These are phyloP conservation scores for Gephyroberyx darwinii DNA, from an alignment of 2,797 vertebrate species.

Conservation along the genomic window DNA sequence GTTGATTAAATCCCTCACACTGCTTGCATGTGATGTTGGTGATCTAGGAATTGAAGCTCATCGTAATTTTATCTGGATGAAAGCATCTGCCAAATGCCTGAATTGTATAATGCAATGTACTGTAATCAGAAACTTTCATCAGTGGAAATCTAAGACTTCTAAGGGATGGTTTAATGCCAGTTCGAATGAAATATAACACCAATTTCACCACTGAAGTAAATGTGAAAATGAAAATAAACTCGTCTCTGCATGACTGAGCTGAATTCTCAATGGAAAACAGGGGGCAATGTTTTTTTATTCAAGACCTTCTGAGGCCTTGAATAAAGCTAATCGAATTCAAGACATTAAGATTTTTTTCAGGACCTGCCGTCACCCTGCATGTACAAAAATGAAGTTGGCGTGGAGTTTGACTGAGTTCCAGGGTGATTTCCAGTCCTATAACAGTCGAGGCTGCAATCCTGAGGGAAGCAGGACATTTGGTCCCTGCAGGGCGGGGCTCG, in stretches of 20 bases:
- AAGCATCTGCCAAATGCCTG: neutral
- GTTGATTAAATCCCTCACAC: too few relatives aligned
- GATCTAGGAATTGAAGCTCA: neutral
- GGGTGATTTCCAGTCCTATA: constrained; percentile 63
- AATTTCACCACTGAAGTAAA: too few relatives aligned
- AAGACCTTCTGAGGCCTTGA: neutral
- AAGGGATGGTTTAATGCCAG: too few relatives aligned
- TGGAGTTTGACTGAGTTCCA: constrained; percentile 61
- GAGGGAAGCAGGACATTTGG: constrained; percentile 47
- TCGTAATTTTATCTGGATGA: neutral
- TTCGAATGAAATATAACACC: too few relatives aligned
- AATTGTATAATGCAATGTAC: neutral
- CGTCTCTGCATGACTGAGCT: too few relatives aligned
- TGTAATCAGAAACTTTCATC: neutral
- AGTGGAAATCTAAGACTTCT: too few relatives aligned
- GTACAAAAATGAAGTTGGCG: constrained; percentile 59
- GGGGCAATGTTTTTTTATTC: too few relatives aligned
- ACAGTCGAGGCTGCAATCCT: constrained; percentile 49
- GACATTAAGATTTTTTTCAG: constrained; percentile 31
- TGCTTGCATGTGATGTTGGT: neutral
- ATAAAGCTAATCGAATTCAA: neutral
- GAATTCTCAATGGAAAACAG: too few relatives aligned
- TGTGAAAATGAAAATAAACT: too few relatives aligned
- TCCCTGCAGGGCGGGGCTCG: constrained; percentile 66
- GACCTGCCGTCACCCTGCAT: constrained; percentile 34